Base-by-base conservation (phyloP, 2,888 invertebrate species). In the Zaprionus bogoriensis region DNA sequence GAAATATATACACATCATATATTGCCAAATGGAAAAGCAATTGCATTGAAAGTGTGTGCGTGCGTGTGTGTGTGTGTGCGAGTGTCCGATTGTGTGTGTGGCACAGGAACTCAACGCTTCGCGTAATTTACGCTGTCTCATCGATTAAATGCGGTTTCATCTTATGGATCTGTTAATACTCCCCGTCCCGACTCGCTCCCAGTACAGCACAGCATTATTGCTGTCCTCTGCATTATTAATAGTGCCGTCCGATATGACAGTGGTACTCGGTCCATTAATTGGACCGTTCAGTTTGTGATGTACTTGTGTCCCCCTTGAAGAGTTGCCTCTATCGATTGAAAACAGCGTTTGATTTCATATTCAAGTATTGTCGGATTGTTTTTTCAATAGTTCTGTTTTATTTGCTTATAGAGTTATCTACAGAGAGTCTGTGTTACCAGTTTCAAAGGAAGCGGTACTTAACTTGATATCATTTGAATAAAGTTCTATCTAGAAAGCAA, bases 141-240 rank as follows among this genome's bases (percentile, higher is more conserved):
- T 61, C 39, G 39, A 54, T 54, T 53, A 20, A 27, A 44, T 61
- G 57, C 39, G 57, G 48, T 50, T 36, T 52, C 46, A 36, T 32
- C 41, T 51, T 45, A 39, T 38, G 25, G n/a, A 47, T 20, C 27
- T 46, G 25, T 59, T 45, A 45, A 36, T 39, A 41, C 19, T 19
- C 10, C 36, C 23, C 17, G 12, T 10, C 9, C 9, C 25, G 17
- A 28, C 12, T 30, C 17, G 36, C 17, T 17, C 19, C 22, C 22
- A 20, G 3, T 1, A 27, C 22, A 41, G 17, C 12, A 36, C 17
- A n/a, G n/a, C 32, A 36, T 20, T 36, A 36, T 36, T 7, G 32
- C 32, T 36, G 32, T 36, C 20, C 41, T 41, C 12, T 23, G 41
- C 41, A 46, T 46, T 30, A 46, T 28, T 45, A 38, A 38, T 38